phyloP scores from a whole-genome alignment of 1,140 invertebrate species.

The Eubasilissa regina region DNA sequence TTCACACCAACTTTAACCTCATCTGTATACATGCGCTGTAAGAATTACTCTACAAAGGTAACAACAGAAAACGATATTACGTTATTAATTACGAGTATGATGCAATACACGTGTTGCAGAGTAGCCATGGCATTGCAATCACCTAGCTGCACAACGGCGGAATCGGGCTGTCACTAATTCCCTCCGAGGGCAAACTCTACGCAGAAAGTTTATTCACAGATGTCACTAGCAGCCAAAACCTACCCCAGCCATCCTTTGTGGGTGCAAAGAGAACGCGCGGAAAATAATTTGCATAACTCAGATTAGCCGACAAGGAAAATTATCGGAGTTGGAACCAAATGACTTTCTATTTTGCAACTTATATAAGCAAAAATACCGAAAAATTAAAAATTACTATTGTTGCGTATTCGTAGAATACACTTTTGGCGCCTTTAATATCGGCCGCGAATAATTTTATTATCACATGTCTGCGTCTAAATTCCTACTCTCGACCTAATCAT shows the following conservation, averaged over 20 bases:
- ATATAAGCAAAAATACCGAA: too few relatives aligned
- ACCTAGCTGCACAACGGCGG: not conserved
- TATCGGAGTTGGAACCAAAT: constrained; percentile 5
- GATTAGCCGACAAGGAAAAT: constrained; percentile 1
- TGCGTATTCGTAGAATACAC: too few relatives aligned
- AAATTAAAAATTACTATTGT: too few relatives aligned
- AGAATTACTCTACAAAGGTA: too few relatives aligned
- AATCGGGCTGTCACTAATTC: constrained; percentile 41
- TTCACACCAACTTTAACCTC: too few relatives aligned
- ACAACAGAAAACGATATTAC: too few relatives aligned
- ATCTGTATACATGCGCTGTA: too few relatives aligned
- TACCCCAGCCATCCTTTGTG: constrained; percentile 8
- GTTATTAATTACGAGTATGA: not conserved
- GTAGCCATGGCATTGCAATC: not conserved
- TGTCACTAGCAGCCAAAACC: constrained; percentile 3
- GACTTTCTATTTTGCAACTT: constrained; percentile 8
- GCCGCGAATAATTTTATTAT: too few relatives aligned
- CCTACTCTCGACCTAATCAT: too few relatives aligned
- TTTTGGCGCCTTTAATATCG: too few relatives aligned
- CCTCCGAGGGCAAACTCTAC: constrained; percentile 4
- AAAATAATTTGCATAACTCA: constrained; percentile 34
- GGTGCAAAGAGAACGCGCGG: not conserved
- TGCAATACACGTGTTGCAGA: not conserved
- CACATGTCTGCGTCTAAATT: too few relatives aligned
- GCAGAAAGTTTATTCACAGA: constrained; percentile 23